Conservation (phyloP, 1,140 invertebrate genomes). For the Hycleus phaleratus region DNA sequence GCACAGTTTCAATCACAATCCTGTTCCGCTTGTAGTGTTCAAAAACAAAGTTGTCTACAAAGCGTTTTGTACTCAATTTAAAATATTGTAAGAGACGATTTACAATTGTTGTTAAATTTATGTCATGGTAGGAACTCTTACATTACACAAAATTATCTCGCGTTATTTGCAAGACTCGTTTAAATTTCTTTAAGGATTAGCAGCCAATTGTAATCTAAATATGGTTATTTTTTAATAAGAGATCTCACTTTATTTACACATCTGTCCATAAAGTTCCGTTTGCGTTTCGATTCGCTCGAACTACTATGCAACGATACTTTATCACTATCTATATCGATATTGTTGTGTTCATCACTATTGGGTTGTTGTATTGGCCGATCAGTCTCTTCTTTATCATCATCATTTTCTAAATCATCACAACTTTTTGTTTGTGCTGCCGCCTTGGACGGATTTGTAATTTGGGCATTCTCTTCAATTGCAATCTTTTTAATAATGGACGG, state of each 20-base stretch:
- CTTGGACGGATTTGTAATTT: conserved; percentile 33
- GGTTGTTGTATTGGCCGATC: conserved; percentile 12
- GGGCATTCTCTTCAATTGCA: conserved; percentile 11
- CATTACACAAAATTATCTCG: too few species aligned
- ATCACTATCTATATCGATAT: conserved; percentile 28
- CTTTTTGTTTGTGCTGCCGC: conserved; percentile 28
- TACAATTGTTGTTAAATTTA: neutral
- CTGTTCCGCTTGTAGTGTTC: too few species aligned
- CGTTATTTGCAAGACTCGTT: too few species aligned
- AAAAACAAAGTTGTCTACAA: too few species aligned
- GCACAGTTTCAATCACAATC: too few species aligned
- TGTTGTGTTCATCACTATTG: conserved; percentile 37
- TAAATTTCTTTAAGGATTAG: too few species aligned
- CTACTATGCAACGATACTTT: conserved; percentile 39
- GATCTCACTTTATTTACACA: conserved; percentile 70
- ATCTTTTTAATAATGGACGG: conserved; percentile 15
- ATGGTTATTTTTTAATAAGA: conserved; percentile 55
- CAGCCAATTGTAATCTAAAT: neutral
- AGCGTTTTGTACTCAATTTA: too few species aligned
- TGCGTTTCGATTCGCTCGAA: conserved; percentile 46
- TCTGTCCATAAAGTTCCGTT: conserved; percentile 68
- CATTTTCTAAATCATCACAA: conserved; percentile 28
- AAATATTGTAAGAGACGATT: too few species aligned
- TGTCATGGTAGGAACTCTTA: too few species aligned
- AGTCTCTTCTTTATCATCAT: conserved; percentile 20